A percentile compares a stretch with the other conserved stretches of the same genome.
These are phyloP conservation scores for Helicolenus hilgendorfi DNA, from an alignment of 2,797 vertebrate genomes.

Conservation along the genomic window DNA sequence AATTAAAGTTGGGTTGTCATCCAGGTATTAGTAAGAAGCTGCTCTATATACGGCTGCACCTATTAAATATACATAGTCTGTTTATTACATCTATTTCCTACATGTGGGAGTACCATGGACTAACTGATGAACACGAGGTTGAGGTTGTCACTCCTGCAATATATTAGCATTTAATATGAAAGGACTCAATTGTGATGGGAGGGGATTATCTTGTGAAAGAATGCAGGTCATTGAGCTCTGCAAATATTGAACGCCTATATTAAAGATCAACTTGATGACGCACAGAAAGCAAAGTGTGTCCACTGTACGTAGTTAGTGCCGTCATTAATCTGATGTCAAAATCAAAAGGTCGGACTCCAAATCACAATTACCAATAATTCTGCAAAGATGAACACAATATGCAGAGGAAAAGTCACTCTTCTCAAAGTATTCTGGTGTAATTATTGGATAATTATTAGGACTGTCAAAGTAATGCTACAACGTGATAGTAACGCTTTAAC, in stretches of 20 bases:
- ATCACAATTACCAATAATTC: background rate
- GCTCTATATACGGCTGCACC: background rate
- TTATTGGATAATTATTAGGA: background rate
- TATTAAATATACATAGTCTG: background rate
- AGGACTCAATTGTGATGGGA: background rate
- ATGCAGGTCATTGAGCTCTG: slow-evolving; percentile 32
- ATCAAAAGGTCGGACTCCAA: background rate
- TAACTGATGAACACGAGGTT: background rate
- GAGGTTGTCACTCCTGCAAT: background rate
- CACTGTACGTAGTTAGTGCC: background rate
- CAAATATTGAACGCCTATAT: slow-evolving; percentile 43
- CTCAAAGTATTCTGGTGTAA: background rate
- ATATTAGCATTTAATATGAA: slow-evolving; percentile 9
- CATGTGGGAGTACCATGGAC: background rate
- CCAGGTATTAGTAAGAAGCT: background rate
- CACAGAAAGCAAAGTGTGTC: slow-evolving; percentile 14
- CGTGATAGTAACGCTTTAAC: accelerated
- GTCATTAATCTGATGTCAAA: slow-evolving; percentile 22
- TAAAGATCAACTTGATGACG: slow-evolving; percentile 48
- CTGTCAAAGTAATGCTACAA: background rate
- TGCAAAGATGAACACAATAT: background rate
- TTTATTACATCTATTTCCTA: background rate
- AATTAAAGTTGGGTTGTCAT: slow-evolving; percentile 59
- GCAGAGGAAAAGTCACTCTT: background rate
- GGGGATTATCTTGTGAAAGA: background rate